A percentile compares a stretch with the other conserved stretches of the same genome.
phyloP scores from a whole-genome alignment of 2,113 vertebrate species.

The Rhynchomys soricoides region DNA sequence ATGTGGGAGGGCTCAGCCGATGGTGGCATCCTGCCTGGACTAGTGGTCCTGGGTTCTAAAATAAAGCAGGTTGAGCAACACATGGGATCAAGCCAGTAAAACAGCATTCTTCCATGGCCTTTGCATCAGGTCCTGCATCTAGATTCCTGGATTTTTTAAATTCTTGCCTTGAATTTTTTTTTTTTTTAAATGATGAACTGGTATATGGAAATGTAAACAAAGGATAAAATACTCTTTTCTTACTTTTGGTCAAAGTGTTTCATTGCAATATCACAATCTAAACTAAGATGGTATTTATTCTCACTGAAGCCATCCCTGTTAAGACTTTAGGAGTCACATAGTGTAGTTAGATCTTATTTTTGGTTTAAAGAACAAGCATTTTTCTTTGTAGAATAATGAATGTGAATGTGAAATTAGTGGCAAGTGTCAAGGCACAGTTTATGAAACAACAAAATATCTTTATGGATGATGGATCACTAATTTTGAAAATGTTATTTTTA shows the following conservation, averaged over 20 bases:
- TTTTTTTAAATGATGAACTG: not conserved
- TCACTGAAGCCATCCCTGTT: not conserved
- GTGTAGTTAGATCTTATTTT: not conserved
- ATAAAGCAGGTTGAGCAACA: not conserved
- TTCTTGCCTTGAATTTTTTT: not conserved
- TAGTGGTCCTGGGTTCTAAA: not conserved
- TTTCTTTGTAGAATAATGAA: constrained; percentile 31
- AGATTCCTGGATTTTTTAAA: not conserved
- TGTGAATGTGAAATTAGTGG: not conserved
- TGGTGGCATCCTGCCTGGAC: not conserved
- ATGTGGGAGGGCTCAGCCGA: too few relatives aligned
- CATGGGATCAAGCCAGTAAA: not conserved
- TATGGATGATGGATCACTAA: constrained; percentile 38
- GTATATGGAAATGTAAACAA: not conserved
- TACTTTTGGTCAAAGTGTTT: not conserved
- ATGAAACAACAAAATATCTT: constrained; percentile 20
- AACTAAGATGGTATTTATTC: not conserved
- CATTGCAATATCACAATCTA: not conserved
- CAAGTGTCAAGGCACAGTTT: constrained; percentile 22
- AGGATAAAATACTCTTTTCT: not conserved
- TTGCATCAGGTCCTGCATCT: not conserved
- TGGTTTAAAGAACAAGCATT: not conserved
- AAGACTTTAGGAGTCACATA: not conserved
- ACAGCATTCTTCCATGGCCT: too few relatives aligned
- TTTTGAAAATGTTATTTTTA: constrained; percentile 24